Conservation (phyloP, 2,888 invertebrate genomes). For the Theretra japonica region DNA sequence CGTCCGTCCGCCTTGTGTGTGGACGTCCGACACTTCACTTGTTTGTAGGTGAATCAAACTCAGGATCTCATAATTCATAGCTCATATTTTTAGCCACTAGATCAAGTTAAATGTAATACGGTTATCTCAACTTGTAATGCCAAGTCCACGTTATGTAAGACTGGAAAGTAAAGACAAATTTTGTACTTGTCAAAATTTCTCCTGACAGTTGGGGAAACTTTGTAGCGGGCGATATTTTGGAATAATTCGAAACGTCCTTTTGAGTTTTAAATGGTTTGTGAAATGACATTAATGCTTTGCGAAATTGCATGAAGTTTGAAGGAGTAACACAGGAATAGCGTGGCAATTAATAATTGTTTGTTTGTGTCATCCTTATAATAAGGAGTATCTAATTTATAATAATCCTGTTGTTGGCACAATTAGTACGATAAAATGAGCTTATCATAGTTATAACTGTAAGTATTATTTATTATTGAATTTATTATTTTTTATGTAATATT, state of each 20-base stretch:
- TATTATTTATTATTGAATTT: too few relatives aligned
- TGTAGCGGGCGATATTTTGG: background rate
- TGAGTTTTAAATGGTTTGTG: background rate
- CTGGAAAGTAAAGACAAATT: background rate
- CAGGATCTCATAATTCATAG: background rate
- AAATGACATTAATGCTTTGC: background rate
- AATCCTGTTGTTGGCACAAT: too few relatives aligned
- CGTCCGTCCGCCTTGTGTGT: too few relatives aligned
- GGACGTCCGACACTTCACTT: too few relatives aligned
- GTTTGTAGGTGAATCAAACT: too few relatives aligned
- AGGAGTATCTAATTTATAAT: too few relatives aligned
- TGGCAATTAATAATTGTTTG: too few relatives aligned
- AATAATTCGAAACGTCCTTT: background rate
- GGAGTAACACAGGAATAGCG: background rate
- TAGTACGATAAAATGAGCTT: too few relatives aligned
- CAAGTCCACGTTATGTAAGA: background rate
- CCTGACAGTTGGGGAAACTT: background rate
- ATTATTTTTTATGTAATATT: too few relatives aligned
- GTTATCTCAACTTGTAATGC: background rate
- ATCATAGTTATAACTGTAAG: too few relatives aligned
- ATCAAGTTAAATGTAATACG: background rate
- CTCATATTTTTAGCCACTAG: too few relatives aligned
- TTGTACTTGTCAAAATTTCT: conserved; percentile 8
- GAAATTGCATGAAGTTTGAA: background rate
- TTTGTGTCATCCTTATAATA: too few relatives aligned